Evolutionary conservation across 1,140 invertebrate genomes (phyloP).

Genomic region (Drosophila malerkotliana): DNA sequence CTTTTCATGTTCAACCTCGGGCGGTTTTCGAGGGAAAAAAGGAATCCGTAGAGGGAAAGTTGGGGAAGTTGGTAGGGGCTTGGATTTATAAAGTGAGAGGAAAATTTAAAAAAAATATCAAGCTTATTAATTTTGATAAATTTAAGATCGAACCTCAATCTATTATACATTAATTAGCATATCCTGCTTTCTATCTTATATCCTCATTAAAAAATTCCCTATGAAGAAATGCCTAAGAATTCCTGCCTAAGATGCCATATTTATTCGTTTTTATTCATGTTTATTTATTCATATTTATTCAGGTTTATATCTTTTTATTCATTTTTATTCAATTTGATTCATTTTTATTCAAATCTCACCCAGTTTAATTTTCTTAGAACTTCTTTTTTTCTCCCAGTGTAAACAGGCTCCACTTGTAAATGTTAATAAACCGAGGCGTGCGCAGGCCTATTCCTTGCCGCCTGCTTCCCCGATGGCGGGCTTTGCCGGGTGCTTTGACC

Average conservation of each 20-base stretch:
- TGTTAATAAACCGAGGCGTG: constrained; percentile 74
- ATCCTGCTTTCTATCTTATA: too few species aligned
- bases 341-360: not conserved
- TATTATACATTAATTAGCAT: too few species aligned
- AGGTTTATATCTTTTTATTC: constrained; percentile 1
- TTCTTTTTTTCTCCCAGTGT: constrained; percentile 1
- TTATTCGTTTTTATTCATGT: too few species aligned
- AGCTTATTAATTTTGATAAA: too few species aligned
- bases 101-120: not conserved
- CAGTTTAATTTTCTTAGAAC: too few species aligned
- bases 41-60: constrained; percentile 7
- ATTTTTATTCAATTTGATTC: not conserved
- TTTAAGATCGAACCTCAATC: too few species aligned
- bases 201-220: too few species aligned
- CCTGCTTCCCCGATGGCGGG: not conserved
- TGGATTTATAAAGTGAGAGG: constrained; percentile 6
- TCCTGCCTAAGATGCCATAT: too few species aligned
- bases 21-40: constrained; percentile 18
- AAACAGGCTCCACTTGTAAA: constrained; percentile 39
- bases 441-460: constrained; percentile 43
- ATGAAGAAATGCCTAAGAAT: too few species aligned
- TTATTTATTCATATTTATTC: not conserved
- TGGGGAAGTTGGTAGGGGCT: not conserved
- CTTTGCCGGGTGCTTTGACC: constrained; percentile 79
- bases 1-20: constrained; percentile 31